Base-by-base conservation (phyloP, 1,140 invertebrate genomes). In the Pachyrhynchus sulphureomaculatus region DNA sequence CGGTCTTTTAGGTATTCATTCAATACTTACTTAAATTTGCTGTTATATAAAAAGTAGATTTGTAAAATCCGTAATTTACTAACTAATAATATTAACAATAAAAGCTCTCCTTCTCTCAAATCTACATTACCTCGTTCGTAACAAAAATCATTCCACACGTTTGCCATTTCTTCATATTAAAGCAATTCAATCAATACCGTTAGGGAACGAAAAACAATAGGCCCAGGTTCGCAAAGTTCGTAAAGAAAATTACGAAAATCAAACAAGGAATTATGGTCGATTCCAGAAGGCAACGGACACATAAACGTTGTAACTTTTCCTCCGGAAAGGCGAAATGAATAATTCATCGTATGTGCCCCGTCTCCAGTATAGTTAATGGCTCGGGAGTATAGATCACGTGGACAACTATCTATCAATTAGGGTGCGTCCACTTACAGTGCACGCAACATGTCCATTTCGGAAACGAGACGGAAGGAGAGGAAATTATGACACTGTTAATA, bases 181-280 rank as follows among this genome's bases (percentile, higher is more conserved):
- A n/a, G n/a, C n/a, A 29, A 29, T 29, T 29, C 2, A 13, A 58
- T 58, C 55, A 33, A 58, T 47, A 48, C n/a, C 47, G n/a, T n/a
- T 21, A 44, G 17, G 23, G 32, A 32, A 58, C 44, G 42, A 48
- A 36, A 41, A 24, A 44, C 44, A 58, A 58, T 58, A 42, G 47
- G 55, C 39, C 55, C 20, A 6, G 55, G 36, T 58, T 49, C 55
- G 48, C 42, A 39, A 48, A 24, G 55, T 34, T 37, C 55, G 47
- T 58, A 58, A 58, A 58, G 55, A 58, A 48, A 58, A 39, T 44
- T 58, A 48, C n/a, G 23, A 44, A 58, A 58, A 58, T 58, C 55
- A 58, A 58, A 58, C 55, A 58, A 58, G 47, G 55, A 58, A 58
- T 58, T 58, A 58, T 58, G 55, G 55, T n/a, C 45, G 21, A 20